Evolutionary conservation across 2,113 vertebrate species (phyloP), one percentile per base, ranked within the genome.

Genomic region (Syngnathus scovelli): DNA sequence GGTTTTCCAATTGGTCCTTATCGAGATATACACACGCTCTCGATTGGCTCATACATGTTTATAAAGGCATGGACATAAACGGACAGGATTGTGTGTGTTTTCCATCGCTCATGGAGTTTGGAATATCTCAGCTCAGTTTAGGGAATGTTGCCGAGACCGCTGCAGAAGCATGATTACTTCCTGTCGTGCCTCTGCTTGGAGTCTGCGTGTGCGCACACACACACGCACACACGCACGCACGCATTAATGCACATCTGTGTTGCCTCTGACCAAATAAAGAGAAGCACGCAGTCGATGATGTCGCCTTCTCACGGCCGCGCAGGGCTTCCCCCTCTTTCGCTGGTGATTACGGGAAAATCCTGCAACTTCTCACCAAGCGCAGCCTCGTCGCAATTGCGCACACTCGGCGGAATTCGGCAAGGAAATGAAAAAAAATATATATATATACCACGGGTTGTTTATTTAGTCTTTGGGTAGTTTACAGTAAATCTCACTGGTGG

Each of bases 161-260:
- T 74, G 83, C 76, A 83, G 91, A 91, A 86, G 86, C 82, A 76
- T 88, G 89, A 91, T 93, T 90, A 81, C 82, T 93, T 95, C 91
- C 91, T 91, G 77, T 85, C 90, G 90, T 86, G 78, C 77, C 72
- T 85, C 86, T 73, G 49, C 83, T 70, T 21, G 66, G 61, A 75
- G 75, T 38, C 58, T 73, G 81, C 73, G 7, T n/a, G 71, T 48
- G 43, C 59, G 66, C 63, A 67, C 51, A 58, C 67, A 62, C n/a
- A n/a, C n/a, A 23, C 23, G 23, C 27, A 33, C 27, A 33, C 27
- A 33, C 27, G 3, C 3, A 33, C 27, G 27, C 27, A 33, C 27
- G 27, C 27, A 23, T 77, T 51, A 5, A 37, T 71, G 75, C 70
- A 86, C 85, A 87, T 86, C 82, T 88, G 86, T 64, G 79, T 82